Conservation (phyloP, 1,140 invertebrate genomes). For the Neodiprion virginianus region DNA sequence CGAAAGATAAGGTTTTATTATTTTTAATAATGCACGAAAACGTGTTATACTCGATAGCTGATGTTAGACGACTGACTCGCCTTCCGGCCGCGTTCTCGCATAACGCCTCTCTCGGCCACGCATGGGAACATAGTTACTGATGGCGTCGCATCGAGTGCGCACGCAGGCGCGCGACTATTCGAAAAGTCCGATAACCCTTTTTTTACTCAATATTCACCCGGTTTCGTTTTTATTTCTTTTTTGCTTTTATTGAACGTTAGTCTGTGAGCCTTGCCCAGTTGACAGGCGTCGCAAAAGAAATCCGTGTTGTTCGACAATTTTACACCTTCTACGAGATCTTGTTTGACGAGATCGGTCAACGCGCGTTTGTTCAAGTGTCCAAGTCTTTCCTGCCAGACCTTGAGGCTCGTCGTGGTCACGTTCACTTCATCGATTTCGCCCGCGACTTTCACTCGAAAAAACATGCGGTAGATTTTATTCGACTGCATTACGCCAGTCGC, state of each 20-base stretch:
- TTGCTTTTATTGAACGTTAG: conserved; percentile 36
- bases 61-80: no score
- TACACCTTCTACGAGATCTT: conserved; percentile 23
- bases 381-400: background rate
- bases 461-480: conserved; percentile 19
- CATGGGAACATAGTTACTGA: no score
- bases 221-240: conserved; percentile 24
- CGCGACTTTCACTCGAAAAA: conserved; percentile 18
- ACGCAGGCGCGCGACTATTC: background rate
- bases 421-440: background rate
- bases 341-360: no score
- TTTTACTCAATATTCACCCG: conserved; percentile 36
- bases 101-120: no score
- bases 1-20: no score
- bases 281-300: conserved; percentile 44
- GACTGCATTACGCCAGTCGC: conserved; percentile 24
- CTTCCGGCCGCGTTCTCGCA: no score
- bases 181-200: background rate
- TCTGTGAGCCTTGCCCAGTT: conserved; percentile 48
- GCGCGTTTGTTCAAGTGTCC: no score
- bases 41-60: no score
- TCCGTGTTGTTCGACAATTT: conserved; percentile 24
- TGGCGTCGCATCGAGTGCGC: background rate
- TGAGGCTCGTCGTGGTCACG: conserved; percentile 14
- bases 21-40: no score